Conservation (phyloP, 1,140 invertebrate genomes). For the Thaumatotibia leucotreta region DNA sequence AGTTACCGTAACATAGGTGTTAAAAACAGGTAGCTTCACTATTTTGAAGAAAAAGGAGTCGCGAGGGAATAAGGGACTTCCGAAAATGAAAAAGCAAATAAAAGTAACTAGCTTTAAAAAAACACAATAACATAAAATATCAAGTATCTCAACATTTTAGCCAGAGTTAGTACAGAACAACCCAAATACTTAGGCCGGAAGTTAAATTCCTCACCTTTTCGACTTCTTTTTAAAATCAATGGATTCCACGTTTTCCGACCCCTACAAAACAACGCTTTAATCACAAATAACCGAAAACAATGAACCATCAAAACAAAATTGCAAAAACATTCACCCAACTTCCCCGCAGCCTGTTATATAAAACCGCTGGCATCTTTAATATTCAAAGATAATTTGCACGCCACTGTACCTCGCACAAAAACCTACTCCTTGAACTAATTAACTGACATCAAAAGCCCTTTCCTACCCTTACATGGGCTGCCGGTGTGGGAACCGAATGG, state of each 20-base stretch:
- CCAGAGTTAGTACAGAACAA: too few relatives aligned
- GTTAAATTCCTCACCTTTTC: not conserved
- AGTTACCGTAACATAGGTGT: too few relatives aligned
- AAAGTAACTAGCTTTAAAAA: too few relatives aligned
- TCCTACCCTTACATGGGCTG: conserved; percentile 20
- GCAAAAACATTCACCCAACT: not conserved
- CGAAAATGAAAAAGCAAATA: too few relatives aligned
- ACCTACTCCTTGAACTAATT: conserved; percentile 34
- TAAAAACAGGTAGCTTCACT: too few relatives aligned
- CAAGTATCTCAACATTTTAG: too few relatives aligned
- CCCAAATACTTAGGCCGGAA: not conserved
- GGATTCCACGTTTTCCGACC: not conserved
- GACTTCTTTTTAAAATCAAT: not conserved
- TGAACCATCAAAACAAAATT: conserved; percentile 3
- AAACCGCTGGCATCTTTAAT: not conserved
- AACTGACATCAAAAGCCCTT: conserved; percentile 37
- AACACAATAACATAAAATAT: too few relatives aligned
- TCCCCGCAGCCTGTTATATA: not conserved
- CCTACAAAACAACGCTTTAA: not conserved
- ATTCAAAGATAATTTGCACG: conserved; percentile 12
- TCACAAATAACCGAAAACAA: not conserved
- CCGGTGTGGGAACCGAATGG: not conserved
- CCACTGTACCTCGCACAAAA: conserved; percentile 17
- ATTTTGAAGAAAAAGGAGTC: too few relatives aligned
- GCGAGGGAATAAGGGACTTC: too few relatives aligned